Evolutionary conservation across 2,888 invertebrate species (phyloP).

Genomic region (Hofmannophila pseudospretella): DNA sequence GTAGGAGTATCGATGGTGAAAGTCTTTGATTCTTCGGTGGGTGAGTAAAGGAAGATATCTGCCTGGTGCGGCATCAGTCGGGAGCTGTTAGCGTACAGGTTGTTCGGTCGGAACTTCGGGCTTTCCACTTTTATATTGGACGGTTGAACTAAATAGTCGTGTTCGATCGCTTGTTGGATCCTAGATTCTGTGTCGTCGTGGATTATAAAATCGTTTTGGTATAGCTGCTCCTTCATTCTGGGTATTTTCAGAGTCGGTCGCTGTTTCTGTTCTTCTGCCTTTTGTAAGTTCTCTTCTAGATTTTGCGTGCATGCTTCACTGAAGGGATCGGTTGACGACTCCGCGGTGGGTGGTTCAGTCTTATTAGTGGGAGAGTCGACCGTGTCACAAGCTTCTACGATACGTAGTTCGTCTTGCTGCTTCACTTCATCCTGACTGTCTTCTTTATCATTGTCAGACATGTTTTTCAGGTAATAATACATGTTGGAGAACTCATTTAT

Average conservation of each 20-base stretch:
- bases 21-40: slow-evolving; percentile 69
- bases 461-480: slow-evolving; percentile 91
- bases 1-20: slow-evolving; percentile 70
- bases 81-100: slow-evolving; percentile 67
- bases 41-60: slow-evolving; percentile 67
- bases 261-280: slow-evolving; percentile 48
- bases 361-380: slow-evolving; percentile 52
- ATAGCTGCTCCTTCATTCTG: slow-evolving; percentile 65
- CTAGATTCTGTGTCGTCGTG: slow-evolving; percentile 49
- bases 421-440: slow-evolving; percentile 67
- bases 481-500: slow-evolving; percentile 92
- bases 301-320: slow-evolving; percentile 69
- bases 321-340: slow-evolving; percentile 53
- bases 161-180: slow-evolving; percentile 71
- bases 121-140: slow-evolving; percentile 79
- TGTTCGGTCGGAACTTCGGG: slow-evolving; percentile 69
- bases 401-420: slow-evolving; percentile 56
- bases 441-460: slow-evolving; percentile 79
- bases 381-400: slow-evolving; percentile 62
- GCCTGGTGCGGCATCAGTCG: slow-evolving; percentile 60
- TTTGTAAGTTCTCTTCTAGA: slow-evolving; percentile 49
- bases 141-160: slow-evolving; percentile 80
- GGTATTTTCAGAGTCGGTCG: slow-evolving; percentile 65
- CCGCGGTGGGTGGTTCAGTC: slow-evolving; percentile 22
- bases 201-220: slow-evolving; percentile 66